Base-by-base conservation (phyloP, 2,797 vertebrate genomes). In the Rhinophrynus dorsalis region DNA sequence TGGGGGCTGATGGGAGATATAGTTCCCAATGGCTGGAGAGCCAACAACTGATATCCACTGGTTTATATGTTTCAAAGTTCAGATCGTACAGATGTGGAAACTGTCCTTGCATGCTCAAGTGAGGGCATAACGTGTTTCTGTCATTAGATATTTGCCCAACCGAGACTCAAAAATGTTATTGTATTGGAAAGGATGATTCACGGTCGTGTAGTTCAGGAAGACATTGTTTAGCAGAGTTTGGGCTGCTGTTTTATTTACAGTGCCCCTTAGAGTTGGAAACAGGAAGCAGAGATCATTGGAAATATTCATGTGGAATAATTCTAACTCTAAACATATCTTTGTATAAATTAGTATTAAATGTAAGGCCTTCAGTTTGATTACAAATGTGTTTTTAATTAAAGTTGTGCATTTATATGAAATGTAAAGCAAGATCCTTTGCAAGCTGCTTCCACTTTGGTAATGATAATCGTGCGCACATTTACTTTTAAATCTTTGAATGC, bases 101-200 rank as follows among this genome's bases (percentile, higher is more conserved):
- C 9, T 35, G 32, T 35, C n/a, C n/a, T n/a, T n/a, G 13, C 13
- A 10, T 35, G 13, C 4, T 35, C 3, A 35, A 35, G 32, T 35
- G 32, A 35, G 9, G 9, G 13, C 6, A 58, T 50, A 38, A 48
- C n/a, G 37, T 18, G 11, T 26, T 58, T 10, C 32, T 23, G 17
- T 38, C 18, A 23, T 12, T 21, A 35, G 21, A 23, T 27, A 56
- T 55, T 33, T 45, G 21, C 13, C 20, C 6, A 40, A 33, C 11
- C n/a, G 32, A n/a, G 45, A 24, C 52, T 61, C 10, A 13, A 11
- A 52, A 15, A 42, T 33, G 26, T 69, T 54, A 61, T 61, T 69
- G 35, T 40, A 29, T 21, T 56, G 67, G 58, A 54, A 62, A 60
- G 35, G 62, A 55, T 70, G 58, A 71, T 63, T 71, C 59, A 71